Evolutionary conservation across 2,888 invertebrate species (phyloP), one percentile per base, ranked within the genome.

Genomic region (Sesia apiformis): DNA sequence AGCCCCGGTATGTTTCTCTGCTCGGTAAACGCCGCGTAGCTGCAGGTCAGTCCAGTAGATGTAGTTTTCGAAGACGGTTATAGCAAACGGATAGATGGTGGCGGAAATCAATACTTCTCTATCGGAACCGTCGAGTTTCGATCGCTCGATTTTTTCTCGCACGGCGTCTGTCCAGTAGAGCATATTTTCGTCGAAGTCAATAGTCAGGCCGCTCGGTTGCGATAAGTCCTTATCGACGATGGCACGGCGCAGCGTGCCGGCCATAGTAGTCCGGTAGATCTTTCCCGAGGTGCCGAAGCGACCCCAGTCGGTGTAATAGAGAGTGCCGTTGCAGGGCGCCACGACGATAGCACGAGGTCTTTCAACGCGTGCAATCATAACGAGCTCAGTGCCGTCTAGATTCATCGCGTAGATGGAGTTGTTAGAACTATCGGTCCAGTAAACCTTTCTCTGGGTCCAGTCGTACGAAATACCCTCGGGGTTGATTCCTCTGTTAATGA

Each of bases 141-240:
- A 94, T 41, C 98, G 90, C 83, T 99, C 99, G 60, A 99, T 98
- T 78, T 97, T 97, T 74, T 98, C 97, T 38, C 96, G 90, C 0
- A 97, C 96, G 0, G 98, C 98, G 78, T 99, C 99, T 0, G 98
- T 98, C 99, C 99, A 99, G 74, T 98, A 99, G 0, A 97, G 79
- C 92, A 94, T 96, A 40, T 93, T 92, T 52, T 98, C 98, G 5
- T 97, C 97, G 69, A 97, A 98, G 80, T 99, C 99, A 43, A 99
- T 95, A 0, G 98, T 96, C 52, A 99, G 84, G 1, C 99, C 99
- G 63, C 97, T 97, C 0, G 99, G 98, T 78, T 98, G 98, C 0
- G 97, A 96, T 7, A 99, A 84, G 65, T 98, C 96, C 66, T 94
- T 94, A 63, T 96, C 95, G 3, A 99, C 94, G 38, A 99, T 95